These are phyloP conservation scores for Cydia strobilella DNA, from an alignment of 1,140 invertebrate genomes.

Conservation along the genomic window DNA sequence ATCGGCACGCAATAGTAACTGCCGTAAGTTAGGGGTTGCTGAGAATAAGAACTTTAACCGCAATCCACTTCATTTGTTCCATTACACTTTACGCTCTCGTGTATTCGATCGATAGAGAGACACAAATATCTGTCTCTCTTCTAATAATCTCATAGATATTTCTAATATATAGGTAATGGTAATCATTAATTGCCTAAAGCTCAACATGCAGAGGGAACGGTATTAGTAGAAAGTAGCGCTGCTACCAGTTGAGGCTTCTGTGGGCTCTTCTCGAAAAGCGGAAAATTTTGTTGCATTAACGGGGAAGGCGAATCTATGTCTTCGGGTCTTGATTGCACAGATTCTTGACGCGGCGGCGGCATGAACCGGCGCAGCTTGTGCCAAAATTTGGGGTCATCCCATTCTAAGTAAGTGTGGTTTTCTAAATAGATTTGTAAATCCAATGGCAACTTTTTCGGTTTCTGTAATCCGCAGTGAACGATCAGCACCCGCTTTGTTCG, in stretches of 20 bases:
- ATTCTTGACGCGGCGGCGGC: conserved; percentile 45
- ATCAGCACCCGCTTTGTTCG: conserved; percentile 86
- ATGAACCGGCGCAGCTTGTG: conserved; percentile 88
- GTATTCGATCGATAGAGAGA: no score
- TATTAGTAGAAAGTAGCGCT: neutral
- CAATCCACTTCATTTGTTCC: no score
- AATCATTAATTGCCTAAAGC: neutral
- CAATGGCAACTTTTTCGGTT: conserved; percentile 84
- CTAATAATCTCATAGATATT: no score
- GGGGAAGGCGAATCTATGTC: neutral
- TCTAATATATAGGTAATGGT: no score
- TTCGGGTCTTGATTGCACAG: neutral
- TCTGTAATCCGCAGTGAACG: conserved; percentile 82
- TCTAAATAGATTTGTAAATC: conserved; percentile 88
- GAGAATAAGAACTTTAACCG: no score
- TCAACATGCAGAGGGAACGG: neutral
- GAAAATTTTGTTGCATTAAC: neutral
- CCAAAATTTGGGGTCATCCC: conserved; percentile 93
- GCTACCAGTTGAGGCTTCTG: neutral
- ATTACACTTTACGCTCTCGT: no score
- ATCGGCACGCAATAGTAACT: no score
- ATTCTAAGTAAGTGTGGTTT: conserved; percentile 92
- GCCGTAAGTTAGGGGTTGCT: no score
- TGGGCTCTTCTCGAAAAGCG: neutral
- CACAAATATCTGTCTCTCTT: no score